Evolutionary conservation across 2,888 invertebrate genomes (phyloP), one percentile per base, ranked within the genome.

Genomic region (Prosapia bicincta): DNA sequence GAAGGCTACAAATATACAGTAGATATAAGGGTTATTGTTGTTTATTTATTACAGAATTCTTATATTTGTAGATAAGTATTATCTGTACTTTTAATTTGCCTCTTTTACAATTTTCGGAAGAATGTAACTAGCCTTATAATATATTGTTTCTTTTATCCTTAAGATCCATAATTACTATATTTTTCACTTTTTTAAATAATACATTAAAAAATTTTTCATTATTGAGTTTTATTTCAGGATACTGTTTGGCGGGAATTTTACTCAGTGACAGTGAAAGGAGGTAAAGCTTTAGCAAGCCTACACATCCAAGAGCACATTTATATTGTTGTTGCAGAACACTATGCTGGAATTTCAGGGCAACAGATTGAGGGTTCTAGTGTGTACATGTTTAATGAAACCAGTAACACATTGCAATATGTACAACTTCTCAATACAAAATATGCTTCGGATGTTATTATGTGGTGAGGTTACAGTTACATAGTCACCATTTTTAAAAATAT

Each of bases 371-470:
- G 71, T 3, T 71, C 75, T 0, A 66, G 43, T 23, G 66, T 71
- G 0, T 67, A 28, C n/a, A 25, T 54, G 26, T 43, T 28, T 25
- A 66, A 24, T 20, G 67, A 32, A 23, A 15, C 71, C 0, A 67
- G 3, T 3, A 20, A 43, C 7, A 28, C n/a, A 23, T 67, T 71
- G 38, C 30, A 71, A 38, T 71, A 25, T 23, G 26, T 67, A 10
- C 75, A 75, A n/a, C 67, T 43, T 32, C 71, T 75, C 13, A 43
- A 68, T 23, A 71, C 66, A 23, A 66, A 67, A 3, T 38, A 70
- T n/a, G 66, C 68, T 25, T 43, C 71, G 3, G 30, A 75, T 43
- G 71, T 66, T 32, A 71, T 75, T 3, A 75, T 71, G 67, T 75
- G 75, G 75, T 75, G 3, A 67, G 75, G 66, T 54, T 38, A 28